Evolutionary conservation across 2,888 invertebrate species (phyloP).

Genomic region (Tetheella fluctuosa): DNA sequence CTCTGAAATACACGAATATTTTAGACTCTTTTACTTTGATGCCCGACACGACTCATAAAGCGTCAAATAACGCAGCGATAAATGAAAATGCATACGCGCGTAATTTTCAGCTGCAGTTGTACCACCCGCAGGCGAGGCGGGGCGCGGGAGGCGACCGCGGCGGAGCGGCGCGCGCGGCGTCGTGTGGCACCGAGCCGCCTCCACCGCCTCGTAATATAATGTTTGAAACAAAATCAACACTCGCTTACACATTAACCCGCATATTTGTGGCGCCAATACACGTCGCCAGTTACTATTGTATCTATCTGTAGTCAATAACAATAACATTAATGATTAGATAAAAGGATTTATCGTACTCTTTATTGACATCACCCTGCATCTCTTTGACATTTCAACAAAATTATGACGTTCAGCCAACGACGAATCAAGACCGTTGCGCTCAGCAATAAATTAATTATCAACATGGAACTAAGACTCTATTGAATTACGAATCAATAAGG

Average conservation of each 20-base stretch:
- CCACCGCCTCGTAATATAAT: slow-evolving; percentile 3
- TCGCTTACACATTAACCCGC: slow-evolving; percentile 64
- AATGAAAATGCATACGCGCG: slow-evolving; percentile 49
- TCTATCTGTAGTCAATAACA: slow-evolving; percentile 39
- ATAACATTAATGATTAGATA: slow-evolving; percentile 52
- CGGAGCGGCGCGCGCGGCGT: background rate
- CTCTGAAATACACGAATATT: slow-evolving; percentile 14
- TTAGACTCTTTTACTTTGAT: slow-evolving; percentile 17
- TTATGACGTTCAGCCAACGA: slow-evolving; percentile 37
- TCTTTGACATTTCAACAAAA: slow-evolving; percentile 37
- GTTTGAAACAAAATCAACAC: slow-evolving; percentile 31
- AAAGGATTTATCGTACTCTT: slow-evolving; percentile 47
- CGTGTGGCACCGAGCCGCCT: background rate
- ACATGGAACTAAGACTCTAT: background rate
- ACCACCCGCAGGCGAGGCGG: slow-evolving; percentile 6
- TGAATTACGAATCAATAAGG: background rate
- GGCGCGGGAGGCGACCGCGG: background rate
- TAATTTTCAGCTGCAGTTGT: slow-evolving; percentile 47
- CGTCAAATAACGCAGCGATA: slow-evolving; percentile 47
- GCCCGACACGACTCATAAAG: slow-evolving; percentile 26
- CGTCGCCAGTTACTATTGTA: slow-evolving; percentile 56
- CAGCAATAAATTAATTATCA: slow-evolving; percentile 3
- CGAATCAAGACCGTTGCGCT: too few relatives aligned
- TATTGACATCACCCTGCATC: slow-evolving; percentile 45
- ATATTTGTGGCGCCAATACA: slow-evolving; percentile 68